Evolutionary conservation across 2,113 vertebrate genomes (phyloP).

Genomic region (Ophiodon elongatus): DNA sequence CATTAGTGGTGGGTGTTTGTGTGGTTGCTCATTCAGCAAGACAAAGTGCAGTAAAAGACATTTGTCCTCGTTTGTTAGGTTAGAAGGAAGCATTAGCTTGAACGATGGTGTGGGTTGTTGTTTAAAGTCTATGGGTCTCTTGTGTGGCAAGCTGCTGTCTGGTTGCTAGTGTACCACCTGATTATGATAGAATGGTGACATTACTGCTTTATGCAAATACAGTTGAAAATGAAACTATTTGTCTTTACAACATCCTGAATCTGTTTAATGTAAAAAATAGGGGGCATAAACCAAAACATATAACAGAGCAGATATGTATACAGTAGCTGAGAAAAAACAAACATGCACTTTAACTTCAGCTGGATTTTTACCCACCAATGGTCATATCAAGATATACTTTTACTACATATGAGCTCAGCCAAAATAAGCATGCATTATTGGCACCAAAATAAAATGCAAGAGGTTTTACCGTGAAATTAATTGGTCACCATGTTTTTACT

Average conservation of each 20-base stretch:
- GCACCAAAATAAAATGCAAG: neutral
- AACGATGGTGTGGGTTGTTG: neutral
- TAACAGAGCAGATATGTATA: neutral
- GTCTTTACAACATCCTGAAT: neutral
- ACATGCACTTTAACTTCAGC: neutral
- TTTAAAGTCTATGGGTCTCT: neutral
- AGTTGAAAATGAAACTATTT: neutral
- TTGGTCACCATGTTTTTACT: conserved; percentile 9
- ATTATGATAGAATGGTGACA: neutral
- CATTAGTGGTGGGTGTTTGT: neutral
- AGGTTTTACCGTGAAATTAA: conserved; percentile 29
- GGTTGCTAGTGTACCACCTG: neutral
- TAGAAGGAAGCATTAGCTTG: neutral
- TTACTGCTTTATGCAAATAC: neutral
- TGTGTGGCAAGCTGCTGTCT: neutral
- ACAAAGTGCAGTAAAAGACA: neutral
- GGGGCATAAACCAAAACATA: neutral
- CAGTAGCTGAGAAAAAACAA: neutral
- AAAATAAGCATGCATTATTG: conserved; percentile 5
- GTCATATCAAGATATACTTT: neutral
- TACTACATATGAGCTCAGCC: neutral
- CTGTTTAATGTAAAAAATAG: neutral
- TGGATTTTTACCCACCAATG: neutral
- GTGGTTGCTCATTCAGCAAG: conserved; percentile 11
- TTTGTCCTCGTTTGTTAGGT: conserved; percentile 1